Conservation (phyloP, 2,888 invertebrate species). For the Drosophila parthenogenetica region DNA sequence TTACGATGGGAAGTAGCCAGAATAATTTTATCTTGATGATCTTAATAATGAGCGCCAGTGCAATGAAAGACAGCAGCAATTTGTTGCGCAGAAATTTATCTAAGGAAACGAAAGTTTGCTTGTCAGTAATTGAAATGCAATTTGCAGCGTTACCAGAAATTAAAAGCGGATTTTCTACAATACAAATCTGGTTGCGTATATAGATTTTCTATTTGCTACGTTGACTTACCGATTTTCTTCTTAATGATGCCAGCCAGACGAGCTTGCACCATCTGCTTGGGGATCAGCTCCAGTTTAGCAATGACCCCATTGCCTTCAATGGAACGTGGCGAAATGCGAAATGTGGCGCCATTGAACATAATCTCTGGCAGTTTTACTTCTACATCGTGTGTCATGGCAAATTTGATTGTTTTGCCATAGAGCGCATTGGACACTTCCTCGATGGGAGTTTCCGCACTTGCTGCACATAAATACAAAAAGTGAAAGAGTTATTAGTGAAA, state of each 20-base stretch:
- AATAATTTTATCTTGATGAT: conserved; percentile 92
- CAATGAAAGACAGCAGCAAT: conserved; percentile 90
- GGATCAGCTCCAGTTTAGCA: conserved; percentile 90
- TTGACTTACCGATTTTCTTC: conserved; percentile 84
- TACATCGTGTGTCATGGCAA: conserved; percentile 92
- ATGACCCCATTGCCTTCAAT: conserved; percentile 91
- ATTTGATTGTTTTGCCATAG: conserved; percentile 89
- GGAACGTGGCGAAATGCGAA: conserved; percentile 90
- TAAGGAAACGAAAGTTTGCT: conserved; percentile 85
- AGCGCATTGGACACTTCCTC: conserved; percentile 91
- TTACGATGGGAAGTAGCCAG: conserved; percentile 91
- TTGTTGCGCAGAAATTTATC: conserved; percentile 92
- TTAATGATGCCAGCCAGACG: conserved; percentile 87
- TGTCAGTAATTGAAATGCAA: conserved; percentile 27
- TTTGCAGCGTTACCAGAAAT: conserved; percentile 14
- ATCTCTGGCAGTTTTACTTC: conserved; percentile 90
- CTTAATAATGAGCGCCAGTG: conserved; percentile 91
- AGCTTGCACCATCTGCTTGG: conserved; percentile 85
- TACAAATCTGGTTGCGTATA: conserved; percentile 12
- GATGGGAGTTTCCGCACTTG: conserved; percentile 87
- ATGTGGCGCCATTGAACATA: conserved; percentile 90
- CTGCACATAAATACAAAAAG: conserved; percentile 19
- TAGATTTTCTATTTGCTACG: neutral
- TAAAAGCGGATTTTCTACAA: conserved; percentile 47
- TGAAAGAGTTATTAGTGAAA: conserved; percentile 26